Percentiles rank a stretch among this genome's conserved stretches.
Evolutionary conservation across 1,140 invertebrate genomes (phyloP).

Genomic region (Epicauta chinensis): DNA sequence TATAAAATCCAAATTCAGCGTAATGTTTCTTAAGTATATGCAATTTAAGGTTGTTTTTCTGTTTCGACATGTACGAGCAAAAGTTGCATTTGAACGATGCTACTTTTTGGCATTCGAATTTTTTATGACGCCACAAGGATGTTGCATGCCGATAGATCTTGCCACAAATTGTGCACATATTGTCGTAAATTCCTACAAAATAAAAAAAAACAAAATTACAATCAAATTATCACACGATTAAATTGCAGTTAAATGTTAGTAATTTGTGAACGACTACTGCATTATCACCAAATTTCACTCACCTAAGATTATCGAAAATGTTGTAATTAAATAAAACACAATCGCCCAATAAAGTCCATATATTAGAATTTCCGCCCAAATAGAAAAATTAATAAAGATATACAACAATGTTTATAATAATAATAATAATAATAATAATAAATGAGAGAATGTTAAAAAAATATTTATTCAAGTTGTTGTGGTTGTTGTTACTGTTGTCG

Average conservation of each 20-base stretch:
- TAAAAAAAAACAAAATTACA: neutral
- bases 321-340: neutral
- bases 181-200: neutral
- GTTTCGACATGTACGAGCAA: constrained; percentile 42
- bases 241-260: too few species aligned
- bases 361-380: too few species aligned
- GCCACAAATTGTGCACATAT: constrained; percentile 43
- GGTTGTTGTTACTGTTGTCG: neutral
- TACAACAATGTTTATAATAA: too few species aligned
- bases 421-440: too few species aligned
- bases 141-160: constrained; percentile 49
- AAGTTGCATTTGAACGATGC: constrained; percentile 57
- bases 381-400: too few species aligned
- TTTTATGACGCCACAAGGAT: constrained; percentile 52
- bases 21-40: constrained; percentile 31
- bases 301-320: neutral
- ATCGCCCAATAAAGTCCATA: too few species aligned
- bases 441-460: neutral
- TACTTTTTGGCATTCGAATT: constrained; percentile 58
- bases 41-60: constrained; percentile 40
- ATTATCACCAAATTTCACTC: too few species aligned
- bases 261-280: too few species aligned
- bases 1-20: neutral
- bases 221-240: neutral
- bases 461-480: neutral